Evolutionary conservation across 2,113 vertebrate genomes (phyloP).

Genomic region (Heterochromis multidens): DNA sequence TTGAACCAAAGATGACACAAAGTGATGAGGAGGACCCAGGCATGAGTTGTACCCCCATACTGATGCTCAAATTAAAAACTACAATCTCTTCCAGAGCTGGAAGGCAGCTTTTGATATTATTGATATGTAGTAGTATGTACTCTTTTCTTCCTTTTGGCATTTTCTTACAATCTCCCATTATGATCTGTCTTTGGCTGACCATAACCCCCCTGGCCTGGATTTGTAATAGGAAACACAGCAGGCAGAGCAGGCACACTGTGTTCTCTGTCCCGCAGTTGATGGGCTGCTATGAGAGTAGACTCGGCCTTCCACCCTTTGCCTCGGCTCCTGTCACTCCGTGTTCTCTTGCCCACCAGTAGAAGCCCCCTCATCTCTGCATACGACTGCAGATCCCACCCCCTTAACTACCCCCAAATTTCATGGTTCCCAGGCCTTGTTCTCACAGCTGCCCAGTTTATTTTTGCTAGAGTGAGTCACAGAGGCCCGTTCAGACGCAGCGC

Average conservation of each 20-base stretch:
- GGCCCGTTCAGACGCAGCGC: conserved; percentile 65
- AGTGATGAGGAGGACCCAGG: conserved; percentile 41
- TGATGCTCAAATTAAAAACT: conserved; percentile 33
- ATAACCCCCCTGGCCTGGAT: not conserved
- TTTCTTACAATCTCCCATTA: conserved; percentile 32
- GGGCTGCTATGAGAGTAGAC: conserved; percentile 44
- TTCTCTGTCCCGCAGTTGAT: conserved; percentile 43
- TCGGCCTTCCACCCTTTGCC: conserved; percentile 32
- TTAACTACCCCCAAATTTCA: conserved; percentile 64
- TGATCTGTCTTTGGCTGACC: conserved; percentile 28
- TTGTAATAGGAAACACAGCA: conserved; percentile 57
- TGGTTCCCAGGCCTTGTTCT: conserved; percentile 81
- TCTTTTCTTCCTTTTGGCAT: conserved; percentile 21
- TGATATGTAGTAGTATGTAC: conserved; percentile 29
- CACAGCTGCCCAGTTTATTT: conserved; percentile 81
- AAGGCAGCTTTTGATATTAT: conserved; percentile 32
- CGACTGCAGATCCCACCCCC: conserved; percentile 44
- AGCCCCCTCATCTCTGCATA: conserved; percentile 19
- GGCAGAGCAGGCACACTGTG: conserved; percentile 47
- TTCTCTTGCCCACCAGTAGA: conserved; percentile 42
- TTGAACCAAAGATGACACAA: conserved; percentile 19
- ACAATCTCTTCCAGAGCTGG: conserved; percentile 23
- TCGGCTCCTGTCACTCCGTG: conserved; percentile 28
- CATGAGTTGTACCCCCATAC: conserved; percentile 25
- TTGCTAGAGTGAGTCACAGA: conserved; percentile 76